Evolutionary conservation across 2,797 vertebrate species (phyloP).

Genomic region (Sebastes nivosus): DNA sequence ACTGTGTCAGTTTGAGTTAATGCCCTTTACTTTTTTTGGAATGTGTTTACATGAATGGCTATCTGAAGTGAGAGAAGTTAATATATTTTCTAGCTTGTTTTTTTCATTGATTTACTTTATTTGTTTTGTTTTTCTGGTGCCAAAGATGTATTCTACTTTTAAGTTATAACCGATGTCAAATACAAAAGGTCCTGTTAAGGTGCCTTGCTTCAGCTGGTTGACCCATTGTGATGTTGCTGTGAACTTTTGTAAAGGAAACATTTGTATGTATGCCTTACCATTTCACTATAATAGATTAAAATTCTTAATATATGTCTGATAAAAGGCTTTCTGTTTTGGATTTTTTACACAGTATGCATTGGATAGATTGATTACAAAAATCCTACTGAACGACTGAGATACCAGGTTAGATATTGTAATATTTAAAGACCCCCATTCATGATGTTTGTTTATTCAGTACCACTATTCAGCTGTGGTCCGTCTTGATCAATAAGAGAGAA

Average conservation of each 20-base stretch:
- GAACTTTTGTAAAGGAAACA: conserved; percentile 81
- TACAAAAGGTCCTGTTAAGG: conserved; percentile 83
- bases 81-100: conserved; percentile 94
- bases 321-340: conserved; percentile 23
- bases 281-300: conserved; percentile 85
- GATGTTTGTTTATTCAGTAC: background rate
- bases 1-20: conserved; percentile 67
- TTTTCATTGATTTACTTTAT: conserved; percentile 54
- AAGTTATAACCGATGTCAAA: conserved; percentile 91
- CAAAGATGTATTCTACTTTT: conserved; percentile 93
- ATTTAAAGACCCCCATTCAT: background rate
- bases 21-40: conserved; percentile 76
- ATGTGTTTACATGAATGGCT: conserved; percentile 93
- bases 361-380: background rate
- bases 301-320: conserved; percentile 84
- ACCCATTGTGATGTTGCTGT: conserved; percentile 81
- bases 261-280: conserved; percentile 83
- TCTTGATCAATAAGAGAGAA: background rate
- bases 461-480: background rate
- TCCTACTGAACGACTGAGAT: background rate
- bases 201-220: conserved; percentile 76
- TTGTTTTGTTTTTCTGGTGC: conserved; percentile 78
- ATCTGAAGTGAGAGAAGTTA: conserved; percentile 88
- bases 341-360: background rate
- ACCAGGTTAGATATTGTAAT: background rate